Conservation (phyloP, 2,113 vertebrate species). For the Datnioides undecimradiatus region DNA sequence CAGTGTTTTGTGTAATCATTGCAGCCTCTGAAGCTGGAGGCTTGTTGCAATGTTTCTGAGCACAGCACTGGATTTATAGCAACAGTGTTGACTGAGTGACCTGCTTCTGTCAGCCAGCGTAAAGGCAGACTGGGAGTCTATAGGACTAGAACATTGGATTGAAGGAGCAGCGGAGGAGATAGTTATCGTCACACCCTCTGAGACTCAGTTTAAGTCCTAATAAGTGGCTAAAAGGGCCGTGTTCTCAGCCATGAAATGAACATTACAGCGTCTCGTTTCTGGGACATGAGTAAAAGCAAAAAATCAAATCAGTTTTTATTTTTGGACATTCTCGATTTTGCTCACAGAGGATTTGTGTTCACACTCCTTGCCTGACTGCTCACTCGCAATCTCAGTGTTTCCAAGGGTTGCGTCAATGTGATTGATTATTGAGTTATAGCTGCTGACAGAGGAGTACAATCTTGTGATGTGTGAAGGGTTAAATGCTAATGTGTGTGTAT, state of each 20-base stretch:
- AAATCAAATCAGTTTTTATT: constrained; percentile 35
- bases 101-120: constrained; percentile 76
- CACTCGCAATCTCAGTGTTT: constrained; percentile 44
- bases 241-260: constrained; percentile 59
- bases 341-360: constrained; percentile 55
- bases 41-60: constrained; percentile 50
- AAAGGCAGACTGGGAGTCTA: constrained; percentile 38
- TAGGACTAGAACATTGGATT: constrained; percentile 45
- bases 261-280: constrained; percentile 53
- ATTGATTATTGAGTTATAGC: constrained; percentile 70
- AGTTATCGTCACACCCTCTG: constrained; percentile 52
- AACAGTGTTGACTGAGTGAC: constrained; percentile 72
- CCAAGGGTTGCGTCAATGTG: constrained; percentile 51
- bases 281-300: constrained; percentile 49
- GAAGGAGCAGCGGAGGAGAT: constrained; percentile 46
- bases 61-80: constrained; percentile 38
- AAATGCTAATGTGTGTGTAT: constrained; percentile 69
- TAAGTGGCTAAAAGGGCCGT: constrained; percentile 41
- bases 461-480: constrained; percentile 59
- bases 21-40: constrained; percentile 26
- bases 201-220: constrained; percentile 53
- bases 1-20: constrained; percentile 27
- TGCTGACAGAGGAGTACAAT: constrained; percentile 55
- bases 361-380: constrained; percentile 30
- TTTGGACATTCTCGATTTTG: constrained; percentile 55